A percentile compares a stretch with the other conserved stretches of the same genome.
These are phyloP conservation scores for Patagioenas fasciata DNA, from an alignment of 2,113 vertebrate species.

Conservation along the genomic window DNA sequence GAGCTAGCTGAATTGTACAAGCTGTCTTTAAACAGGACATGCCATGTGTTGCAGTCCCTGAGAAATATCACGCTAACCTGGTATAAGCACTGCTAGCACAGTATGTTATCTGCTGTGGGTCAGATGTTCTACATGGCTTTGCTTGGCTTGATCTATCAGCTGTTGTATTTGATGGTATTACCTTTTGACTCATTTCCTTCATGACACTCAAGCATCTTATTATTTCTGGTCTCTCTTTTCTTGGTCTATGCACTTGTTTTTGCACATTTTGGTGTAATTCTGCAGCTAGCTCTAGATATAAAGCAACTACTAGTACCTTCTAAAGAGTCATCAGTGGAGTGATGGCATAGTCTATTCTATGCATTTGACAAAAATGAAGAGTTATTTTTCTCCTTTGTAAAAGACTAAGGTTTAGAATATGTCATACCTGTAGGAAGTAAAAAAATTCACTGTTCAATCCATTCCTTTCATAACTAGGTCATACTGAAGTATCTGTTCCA, in stretches of 20 bases:
- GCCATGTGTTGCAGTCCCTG: not conserved
- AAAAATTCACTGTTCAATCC: not conserved
- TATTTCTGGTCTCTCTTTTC: not conserved
- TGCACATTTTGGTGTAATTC: not conserved
- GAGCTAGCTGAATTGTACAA: not conserved
- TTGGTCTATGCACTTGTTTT: not conserved
- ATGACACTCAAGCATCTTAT: not conserved
- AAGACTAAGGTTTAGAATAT: not conserved
- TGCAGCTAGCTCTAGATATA: not conserved
- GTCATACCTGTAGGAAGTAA: not conserved
- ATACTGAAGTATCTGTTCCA: not conserved
- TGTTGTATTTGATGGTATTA: not conserved
- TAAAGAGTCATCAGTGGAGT: not conserved
- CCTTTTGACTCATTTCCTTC: not conserved
- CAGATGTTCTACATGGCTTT: not conserved
- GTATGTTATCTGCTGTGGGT: not conserved
- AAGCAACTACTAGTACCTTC: not conserved
- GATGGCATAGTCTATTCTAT: not conserved
- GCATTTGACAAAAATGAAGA: not conserved
- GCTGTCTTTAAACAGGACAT: not conserved
- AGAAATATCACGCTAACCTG: not conserved
- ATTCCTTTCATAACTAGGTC: not conserved
- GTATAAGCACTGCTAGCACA: accelerated
- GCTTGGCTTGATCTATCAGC: not conserved
- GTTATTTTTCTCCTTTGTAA: not conserved